Base-by-base conservation (phyloP, 2,797 vertebrate genomes). In the Buphagus erythrorhynchus region DNA sequence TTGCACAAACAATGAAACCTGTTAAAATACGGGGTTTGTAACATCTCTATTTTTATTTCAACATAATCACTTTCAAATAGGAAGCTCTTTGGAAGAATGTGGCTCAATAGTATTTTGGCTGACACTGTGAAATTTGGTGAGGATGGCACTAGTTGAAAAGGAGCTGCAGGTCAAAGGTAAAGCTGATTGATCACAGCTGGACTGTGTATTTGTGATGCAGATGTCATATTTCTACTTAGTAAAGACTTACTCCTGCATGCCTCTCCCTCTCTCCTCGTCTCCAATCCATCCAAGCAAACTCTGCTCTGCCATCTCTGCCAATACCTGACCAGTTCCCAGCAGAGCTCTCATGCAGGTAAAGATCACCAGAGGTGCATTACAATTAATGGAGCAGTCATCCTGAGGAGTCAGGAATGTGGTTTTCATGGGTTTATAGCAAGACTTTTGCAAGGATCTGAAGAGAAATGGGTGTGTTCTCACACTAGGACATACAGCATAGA, bases 401-500 rank as follows among this genome's bases (percentile, higher is more conserved):
- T 48, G 3, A 81, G 49, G 61, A 74, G 11, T 13, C 51, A 90
- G 54, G 42, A 48, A 18, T 21, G 40, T 40, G 26, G 33, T 38
- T 46, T 81, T 68, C 33, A 3, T 24, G 28, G 8, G 25, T 42
- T 75, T 43, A n/a, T 13, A 72, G 29, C 8, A 59, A 28, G 25
- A 13, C 3, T 73, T 68, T 26, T 55, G 31, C 28, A 55, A 84
- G 63, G 9, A 69, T n/a, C 31, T 52, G 55, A 51, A 58, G n/a
- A 66, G 33, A 0, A 0, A 59, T 11, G 24, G n/a, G 40, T 5
- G 3, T 22, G 29, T 48, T 43, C 51, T 51, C 78, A 75, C 12
- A 8, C 20, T 3, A 36, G n/a, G 16, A 77, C 6, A 1, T 6
- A 24, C 1, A 35, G 16, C 29, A 19, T 0, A 7, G 5, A 3